These are phyloP conservation scores for Dasypus novemcinctus DNA, from an alignment of 2,113 vertebrate genomes.

Conservation along the genomic window DNA sequence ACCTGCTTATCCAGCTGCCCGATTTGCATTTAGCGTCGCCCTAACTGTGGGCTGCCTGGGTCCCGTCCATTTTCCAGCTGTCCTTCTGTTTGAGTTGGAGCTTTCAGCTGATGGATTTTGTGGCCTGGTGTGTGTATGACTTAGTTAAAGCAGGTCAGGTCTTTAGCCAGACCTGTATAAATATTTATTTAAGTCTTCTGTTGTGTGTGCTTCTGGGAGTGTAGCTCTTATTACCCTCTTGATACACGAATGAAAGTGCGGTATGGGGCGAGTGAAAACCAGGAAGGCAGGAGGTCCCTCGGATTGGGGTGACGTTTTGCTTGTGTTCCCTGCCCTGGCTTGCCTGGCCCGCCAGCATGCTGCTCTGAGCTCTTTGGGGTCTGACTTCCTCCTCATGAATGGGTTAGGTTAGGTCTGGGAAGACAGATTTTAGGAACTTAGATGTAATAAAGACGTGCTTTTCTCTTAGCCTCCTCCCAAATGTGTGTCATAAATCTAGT, in stretches of 20 bases:
- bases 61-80: conserved; percentile 70
- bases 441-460: background rate
- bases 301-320: background rate
- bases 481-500: background rate
- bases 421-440: background rate
- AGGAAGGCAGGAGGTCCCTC: background rate
- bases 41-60: conserved; percentile 60
- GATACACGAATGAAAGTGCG: background rate
- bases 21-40: conserved; percentile 62
- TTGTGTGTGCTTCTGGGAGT: conserved; percentile 29
- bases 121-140: background rate
- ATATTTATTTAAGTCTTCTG: conserved; percentile 71
- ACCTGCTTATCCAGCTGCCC: conserved; percentile 65
- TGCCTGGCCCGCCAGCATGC: background rate
- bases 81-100: conserved; percentile 72
- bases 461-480: background rate
- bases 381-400: background rate
- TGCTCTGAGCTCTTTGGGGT: background rate
- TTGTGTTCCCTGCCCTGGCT: background rate
- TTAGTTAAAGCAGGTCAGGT: conserved; percentile 54
- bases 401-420: background rate
- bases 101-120: conserved; percentile 60
- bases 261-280: background rate
- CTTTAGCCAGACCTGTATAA: conserved; percentile 56
- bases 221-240: background rate